Conservation (phyloP, 2,113 vertebrate species). For the Heterochromis multidens region DNA sequence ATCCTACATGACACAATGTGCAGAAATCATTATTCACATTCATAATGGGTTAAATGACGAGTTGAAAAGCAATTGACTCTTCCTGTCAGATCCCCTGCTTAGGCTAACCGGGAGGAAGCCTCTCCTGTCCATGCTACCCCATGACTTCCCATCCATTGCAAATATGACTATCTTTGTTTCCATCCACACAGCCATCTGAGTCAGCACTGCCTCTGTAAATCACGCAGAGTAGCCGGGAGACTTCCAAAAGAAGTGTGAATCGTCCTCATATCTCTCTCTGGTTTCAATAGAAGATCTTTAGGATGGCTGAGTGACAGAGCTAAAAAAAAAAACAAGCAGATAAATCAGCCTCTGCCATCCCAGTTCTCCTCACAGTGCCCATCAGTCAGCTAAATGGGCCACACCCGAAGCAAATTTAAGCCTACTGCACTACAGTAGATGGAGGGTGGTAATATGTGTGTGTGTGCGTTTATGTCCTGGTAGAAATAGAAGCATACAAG, state of each 20-base stretch:
- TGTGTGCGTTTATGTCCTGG: background rate
- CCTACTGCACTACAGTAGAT: background rate
- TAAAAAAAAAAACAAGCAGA: slow-evolving; percentile 60
- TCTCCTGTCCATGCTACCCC: background rate
- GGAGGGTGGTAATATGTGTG: background rate
- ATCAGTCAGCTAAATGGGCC: slow-evolving; percentile 61
- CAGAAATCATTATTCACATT: background rate
- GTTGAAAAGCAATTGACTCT: background rate
- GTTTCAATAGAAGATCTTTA: slow-evolving; percentile 25
- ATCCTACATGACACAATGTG: background rate
- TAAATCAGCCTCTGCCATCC: slow-evolving; percentile 57
- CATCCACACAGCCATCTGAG: slow-evolving; percentile 7
- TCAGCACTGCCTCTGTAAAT: slow-evolving; percentile 36
- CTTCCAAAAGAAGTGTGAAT: slow-evolving; percentile 9
- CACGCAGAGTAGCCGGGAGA: background rate
- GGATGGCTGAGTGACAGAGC: slow-evolving; percentile 46
- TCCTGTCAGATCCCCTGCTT: background rate
- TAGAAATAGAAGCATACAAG: background rate
- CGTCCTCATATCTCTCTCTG: background rate
- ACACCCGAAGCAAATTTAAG: slow-evolving; percentile 51
- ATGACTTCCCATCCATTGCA: background rate
- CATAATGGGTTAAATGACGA: slow-evolving; percentile 16
- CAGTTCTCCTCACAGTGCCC: slow-evolving; percentile 23
- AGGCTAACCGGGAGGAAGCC: background rate
- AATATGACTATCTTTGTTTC: slow-evolving; percentile 7